Base-by-base conservation (phyloP, 2,113 vertebrate species). In the Puma concolor region DNA sequence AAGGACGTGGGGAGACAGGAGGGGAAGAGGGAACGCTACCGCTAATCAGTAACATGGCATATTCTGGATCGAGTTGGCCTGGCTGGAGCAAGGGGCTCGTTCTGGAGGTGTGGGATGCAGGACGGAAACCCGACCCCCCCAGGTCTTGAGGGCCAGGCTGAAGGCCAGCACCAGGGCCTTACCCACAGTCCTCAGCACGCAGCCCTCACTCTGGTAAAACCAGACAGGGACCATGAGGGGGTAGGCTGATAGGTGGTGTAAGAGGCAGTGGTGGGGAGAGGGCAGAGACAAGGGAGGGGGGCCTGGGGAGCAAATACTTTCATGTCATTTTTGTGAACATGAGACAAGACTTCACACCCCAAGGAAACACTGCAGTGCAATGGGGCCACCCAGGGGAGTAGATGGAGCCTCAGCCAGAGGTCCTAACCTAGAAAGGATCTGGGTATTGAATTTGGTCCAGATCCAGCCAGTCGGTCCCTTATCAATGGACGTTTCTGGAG, bases 1-100 rank as follows among this genome's bases (percentile, higher is more conserved):
- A 29, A 86, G 41, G 83, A 48, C 31, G 17, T 0, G 7, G 63
- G 8, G 10, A 38, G 41, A 41, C 12, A 19, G 36, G 13, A 63
- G 23, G 74, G 36, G 21, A 31, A 60, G 3, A 66, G 36, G 31
- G 36, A 64, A 25, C 13, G 38, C 48, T 29, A 9, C 4, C 17
- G 17, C 44, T 6, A 64, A 31, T 67, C 11, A 17, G 88, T 86
- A 64, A 67, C 3, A 2, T 7, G 33, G 63, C 52, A 36, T 16
- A 1, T 2, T 72, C 14, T 19, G 41, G 31, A 23, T 0, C 2
- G 77, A 2, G 1, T 10, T 1, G 2, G 11, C 57, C 36, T 41
- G n/a, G 44, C 79, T 67, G 33, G 5, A 15, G 8, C 41, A 23
- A 64, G 14, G 54, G 74, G 50, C 36, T 89, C 23, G 12, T 12